Conservation (phyloP, 2,113 vertebrate genomes). For the Thinocorus orbignyianus region DNA sequence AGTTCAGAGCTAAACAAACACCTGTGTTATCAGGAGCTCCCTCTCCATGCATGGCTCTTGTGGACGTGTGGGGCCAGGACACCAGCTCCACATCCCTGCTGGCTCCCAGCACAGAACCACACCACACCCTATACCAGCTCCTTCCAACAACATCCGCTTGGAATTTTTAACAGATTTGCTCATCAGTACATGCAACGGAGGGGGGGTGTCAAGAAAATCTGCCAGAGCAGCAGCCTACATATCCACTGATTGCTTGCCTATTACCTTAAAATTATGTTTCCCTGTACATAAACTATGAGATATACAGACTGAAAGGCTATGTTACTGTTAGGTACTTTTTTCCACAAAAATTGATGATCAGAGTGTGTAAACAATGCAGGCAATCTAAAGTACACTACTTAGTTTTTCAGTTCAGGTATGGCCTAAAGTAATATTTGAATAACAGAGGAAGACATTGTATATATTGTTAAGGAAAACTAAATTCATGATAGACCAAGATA, state of each 20-base stretch:
- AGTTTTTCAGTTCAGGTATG: not conserved
- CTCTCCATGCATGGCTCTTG: accelerated
- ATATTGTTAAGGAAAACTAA: not conserved
- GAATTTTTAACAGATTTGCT: slow-evolving; percentile 45
- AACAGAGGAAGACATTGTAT: not conserved
- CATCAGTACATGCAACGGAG: not conserved
- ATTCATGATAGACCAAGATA: accelerated
- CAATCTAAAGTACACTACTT: not conserved
- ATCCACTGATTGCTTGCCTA: not conserved
- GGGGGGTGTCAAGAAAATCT: not conserved
- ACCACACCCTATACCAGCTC: not conserved
- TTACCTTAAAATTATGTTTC: not conserved
- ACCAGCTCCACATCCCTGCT: not conserved
- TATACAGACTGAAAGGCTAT: not conserved
- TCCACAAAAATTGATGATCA: not conserved
- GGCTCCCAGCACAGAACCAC: not conserved
- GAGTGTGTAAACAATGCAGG: not conserved
- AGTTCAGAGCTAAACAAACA: not conserved
- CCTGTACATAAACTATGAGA: not conserved
- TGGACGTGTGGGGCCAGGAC: not conserved
- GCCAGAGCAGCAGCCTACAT: not conserved
- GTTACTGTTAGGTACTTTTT: not conserved
- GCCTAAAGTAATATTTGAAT: not conserved
- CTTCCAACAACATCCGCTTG: slow-evolving; percentile 46
- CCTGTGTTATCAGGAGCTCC: not conserved